phyloP scores from a whole-genome alignment of 2,797 vertebrate genomes.

The Parauchenoglanis punctatus region DNA sequence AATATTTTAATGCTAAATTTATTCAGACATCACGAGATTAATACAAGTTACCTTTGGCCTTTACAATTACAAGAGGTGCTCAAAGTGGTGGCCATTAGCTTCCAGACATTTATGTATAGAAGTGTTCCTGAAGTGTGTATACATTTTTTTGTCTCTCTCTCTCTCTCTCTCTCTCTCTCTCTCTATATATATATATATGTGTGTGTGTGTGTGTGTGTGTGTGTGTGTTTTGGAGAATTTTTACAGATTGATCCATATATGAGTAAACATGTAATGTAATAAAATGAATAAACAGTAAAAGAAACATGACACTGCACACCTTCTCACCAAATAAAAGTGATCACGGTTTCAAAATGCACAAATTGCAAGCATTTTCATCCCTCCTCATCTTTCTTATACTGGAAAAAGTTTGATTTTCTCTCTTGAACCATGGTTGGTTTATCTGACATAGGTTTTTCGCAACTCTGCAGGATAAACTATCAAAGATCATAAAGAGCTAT shows the following conservation, averaged over 20 bases:
- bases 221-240: not conserved
- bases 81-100: no score
- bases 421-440: not conserved
- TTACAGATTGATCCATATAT: not conserved
- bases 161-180: no score
- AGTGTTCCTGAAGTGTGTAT: no score
- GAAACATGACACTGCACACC: not conserved
- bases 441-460: not conserved
- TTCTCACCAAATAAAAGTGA: not conserved
- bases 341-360: not conserved
- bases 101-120: no score
- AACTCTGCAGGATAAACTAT: conserved; percentile 60
- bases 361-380: not conserved
- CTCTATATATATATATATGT: no score
- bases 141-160: no score
- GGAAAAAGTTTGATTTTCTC: not conserved
- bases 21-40: no score
- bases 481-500: conserved; percentile 47
- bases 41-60: no score
- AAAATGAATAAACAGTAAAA: not conserved
- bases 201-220: no score
- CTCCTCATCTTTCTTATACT: not conserved
- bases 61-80: no score
- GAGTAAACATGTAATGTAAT: not conserved
- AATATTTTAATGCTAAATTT: no score